These are phyloP conservation scores for Plagiodera versicolora DNA, from an alignment of 2,888 invertebrate species.

Conservation along the genomic window DNA sequence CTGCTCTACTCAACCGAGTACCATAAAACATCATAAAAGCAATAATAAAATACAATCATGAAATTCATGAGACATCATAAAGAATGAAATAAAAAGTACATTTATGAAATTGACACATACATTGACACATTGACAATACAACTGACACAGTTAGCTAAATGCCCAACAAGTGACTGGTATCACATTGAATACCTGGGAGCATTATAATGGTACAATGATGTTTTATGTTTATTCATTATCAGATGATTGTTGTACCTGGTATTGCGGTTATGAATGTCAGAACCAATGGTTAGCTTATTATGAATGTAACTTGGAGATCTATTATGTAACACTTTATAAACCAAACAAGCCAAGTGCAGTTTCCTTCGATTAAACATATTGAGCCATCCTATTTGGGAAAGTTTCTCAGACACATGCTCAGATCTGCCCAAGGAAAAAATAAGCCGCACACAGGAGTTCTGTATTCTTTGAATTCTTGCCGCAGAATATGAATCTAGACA, in stretches of 20 bases:
- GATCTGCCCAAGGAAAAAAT: slow-evolving; percentile 12
- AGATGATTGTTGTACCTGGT: background rate
- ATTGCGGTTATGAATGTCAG: background rate
- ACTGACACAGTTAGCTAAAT: too few relatives aligned
- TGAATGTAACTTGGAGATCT: slow-evolving; percentile 12
- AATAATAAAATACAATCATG: too few relatives aligned
- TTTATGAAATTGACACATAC: too few relatives aligned
- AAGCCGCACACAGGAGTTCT: slow-evolving; percentile 12
- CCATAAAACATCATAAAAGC: too few relatives aligned
- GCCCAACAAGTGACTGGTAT: too few relatives aligned
- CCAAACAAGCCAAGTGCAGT: slow-evolving; percentile 11
- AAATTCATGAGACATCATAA: too few relatives aligned
- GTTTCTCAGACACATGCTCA: slow-evolving; percentile 12
- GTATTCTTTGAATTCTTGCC: slow-evolving; percentile 13
- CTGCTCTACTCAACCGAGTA: too few relatives aligned
- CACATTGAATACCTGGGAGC: too few relatives aligned
- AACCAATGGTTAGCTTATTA: slow-evolving; percentile 13
- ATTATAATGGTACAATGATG: background rate
- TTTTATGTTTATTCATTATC: slow-evolving; percentile 4
- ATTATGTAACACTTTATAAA: slow-evolving; percentile 13
- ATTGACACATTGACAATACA: too few relatives aligned
- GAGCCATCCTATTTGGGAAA: slow-evolving; percentile 11
- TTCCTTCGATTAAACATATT: slow-evolving; percentile 8
- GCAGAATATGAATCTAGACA: slow-evolving; percentile 11
- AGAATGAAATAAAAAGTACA: too few relatives aligned